Evolutionary conservation across 1,140 invertebrate species (phyloP), one percentile per base, ranked within the genome.

Genomic region (Diachasma alloeum): DNA sequence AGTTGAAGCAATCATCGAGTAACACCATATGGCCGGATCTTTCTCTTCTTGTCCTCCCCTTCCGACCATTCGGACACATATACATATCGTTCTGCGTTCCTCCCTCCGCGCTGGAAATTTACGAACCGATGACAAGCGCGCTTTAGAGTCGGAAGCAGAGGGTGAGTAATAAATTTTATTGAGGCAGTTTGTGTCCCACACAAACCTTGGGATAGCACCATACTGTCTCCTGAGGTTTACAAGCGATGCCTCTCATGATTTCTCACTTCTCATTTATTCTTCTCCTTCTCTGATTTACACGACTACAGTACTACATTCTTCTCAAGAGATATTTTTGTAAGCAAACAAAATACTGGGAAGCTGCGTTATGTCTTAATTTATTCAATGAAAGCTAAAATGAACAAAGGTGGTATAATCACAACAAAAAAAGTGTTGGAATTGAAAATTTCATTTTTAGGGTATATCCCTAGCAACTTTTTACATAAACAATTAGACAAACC

Each of bases 41-140:
- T 48, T 59, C n/a, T 59, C 6, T 48, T 31, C 48, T 75, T 75
- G 37, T 78, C 71, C 74, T 44, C 46, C 81, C 80, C 74, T 72
- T 68, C 24, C 42, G n/a, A 31, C 75, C n/a, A n/a, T 44, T 71
- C 48, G 22, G 63, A n/a, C 26, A 36, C 63, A 36, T 66, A 66
- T 68, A 39, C 26, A 68, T 37, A 39, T 68, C 26, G 15, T 66
- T 24, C 22, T 36, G 31, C 15, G 26, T 39, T 36, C 36, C 15
- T 39, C 36, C 66, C 66, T 68, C 66, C 0, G 26, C 70, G 8
- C n/a, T 6, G 71, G 81, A 74, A 78, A 69, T 86, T 86, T 84
- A 85, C 77, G 82, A 86, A 76, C 78, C 79, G 85, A 72, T 83
- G 86, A 87, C 82, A 83, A 72, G 68, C 72, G 39, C 75, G 80